Percentiles rank a stretch among this genome's conserved stretches.
phyloP scores from a whole-genome alignment of 1,140 invertebrate species.

The Drosophila ficusphila region DNA sequence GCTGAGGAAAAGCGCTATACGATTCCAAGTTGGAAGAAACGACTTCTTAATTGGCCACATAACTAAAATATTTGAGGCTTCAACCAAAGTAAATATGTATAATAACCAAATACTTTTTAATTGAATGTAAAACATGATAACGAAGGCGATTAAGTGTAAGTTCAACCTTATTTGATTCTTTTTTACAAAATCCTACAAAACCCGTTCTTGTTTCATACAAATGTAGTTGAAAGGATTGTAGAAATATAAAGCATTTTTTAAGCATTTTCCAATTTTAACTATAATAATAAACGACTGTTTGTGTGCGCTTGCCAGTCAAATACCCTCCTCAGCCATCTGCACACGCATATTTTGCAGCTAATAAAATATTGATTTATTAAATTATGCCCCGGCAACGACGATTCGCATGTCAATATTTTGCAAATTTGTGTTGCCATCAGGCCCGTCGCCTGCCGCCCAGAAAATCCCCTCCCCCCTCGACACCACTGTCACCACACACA shows the following conservation, averaged over 20 bases:
- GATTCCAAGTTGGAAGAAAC: not conserved
- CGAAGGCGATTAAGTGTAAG: too few species aligned
- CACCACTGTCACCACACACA: not conserved
- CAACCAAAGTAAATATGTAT: too few species aligned
- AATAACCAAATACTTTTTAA: too few species aligned
- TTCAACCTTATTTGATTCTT: too few species aligned
- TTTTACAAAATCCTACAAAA: too few species aligned
- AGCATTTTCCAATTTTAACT: not conserved
- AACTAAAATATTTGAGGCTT: too few species aligned
- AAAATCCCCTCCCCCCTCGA: not conserved
- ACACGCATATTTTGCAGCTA: conserved; percentile 54
- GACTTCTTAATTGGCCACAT: too few species aligned
- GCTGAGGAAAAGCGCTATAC: not conserved
- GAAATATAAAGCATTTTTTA: too few species aligned
- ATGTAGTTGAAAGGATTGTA: too few species aligned
- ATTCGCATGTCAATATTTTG: conserved; percentile 71
- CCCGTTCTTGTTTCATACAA: too few species aligned
- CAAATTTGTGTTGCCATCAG: conserved; percentile 64
- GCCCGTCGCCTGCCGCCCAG: conserved; percentile 4
- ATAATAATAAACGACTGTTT: not conserved
- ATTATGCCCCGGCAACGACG: conserved; percentile 57
- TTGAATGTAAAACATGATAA: too few species aligned
- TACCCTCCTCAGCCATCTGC: conserved; percentile 11
- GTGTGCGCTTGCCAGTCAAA: not conserved
- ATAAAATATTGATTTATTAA: conserved; percentile 80